These are phyloP conservation scores for Argya squamiceps DNA, from an alignment of 2,797 vertebrate species.

Conservation along the genomic window DNA sequence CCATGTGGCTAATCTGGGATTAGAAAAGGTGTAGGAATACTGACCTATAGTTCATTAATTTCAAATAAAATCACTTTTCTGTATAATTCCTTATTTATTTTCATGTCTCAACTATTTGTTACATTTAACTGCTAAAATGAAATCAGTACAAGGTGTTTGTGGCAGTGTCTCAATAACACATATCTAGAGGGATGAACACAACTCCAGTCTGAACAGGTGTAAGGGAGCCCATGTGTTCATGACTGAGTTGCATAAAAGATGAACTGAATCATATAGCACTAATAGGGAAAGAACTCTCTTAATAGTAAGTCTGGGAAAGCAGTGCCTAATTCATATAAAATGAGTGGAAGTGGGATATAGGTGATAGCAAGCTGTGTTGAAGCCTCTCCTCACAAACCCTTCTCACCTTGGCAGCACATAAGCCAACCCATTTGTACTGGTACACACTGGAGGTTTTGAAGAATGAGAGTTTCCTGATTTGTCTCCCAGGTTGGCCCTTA, in stretches of 20 bases:
- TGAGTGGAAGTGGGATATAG: not conserved
- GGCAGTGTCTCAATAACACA: not conserved
- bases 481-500: not conserved
- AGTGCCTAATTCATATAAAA: not conserved
- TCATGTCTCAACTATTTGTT: not conserved
- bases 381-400: not conserved
- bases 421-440: not conserved
- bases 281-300: not conserved
- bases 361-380: not conserved
- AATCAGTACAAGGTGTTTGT: not conserved
- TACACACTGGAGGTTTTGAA: not conserved
- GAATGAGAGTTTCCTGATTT: not conserved
- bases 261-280: not conserved
- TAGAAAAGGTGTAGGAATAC: not conserved
- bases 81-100: not conserved
- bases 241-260: not conserved
- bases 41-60: not conserved
- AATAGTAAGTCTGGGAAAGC: not conserved
- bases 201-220: not conserved
- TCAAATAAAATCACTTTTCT: not conserved
- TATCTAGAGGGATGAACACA: not conserved
- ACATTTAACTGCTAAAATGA: not conserved
- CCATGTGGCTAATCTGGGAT: not conserved
- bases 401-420: accelerated
- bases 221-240: not conserved